Percentiles rank a stretch among this genome's conserved stretches.
Evolutionary conservation across 2,113 vertebrate genomes (phyloP).

Genomic region (Noturus placidus): DNA sequence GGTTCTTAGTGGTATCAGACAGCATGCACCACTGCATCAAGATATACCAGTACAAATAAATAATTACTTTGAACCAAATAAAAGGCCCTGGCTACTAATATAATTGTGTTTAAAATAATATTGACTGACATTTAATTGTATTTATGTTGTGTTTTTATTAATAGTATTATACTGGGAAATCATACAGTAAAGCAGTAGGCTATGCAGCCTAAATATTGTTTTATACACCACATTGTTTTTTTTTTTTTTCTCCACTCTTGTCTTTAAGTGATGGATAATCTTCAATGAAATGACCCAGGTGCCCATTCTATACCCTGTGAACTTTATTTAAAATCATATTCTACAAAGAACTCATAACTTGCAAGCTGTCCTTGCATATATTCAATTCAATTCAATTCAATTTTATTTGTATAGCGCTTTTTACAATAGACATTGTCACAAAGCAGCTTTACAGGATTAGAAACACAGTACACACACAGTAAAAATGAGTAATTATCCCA

Average conservation of each 20-base stretch:
- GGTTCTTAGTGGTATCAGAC: conserved; percentile 74
- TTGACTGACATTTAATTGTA: background rate
- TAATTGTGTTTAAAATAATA: background rate
- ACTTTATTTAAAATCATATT: background rate
- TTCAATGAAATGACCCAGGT: background rate
- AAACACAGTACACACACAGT: too few species aligned
- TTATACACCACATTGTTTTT: background rate
- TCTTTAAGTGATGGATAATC: background rate
- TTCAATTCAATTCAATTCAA: too few species aligned
- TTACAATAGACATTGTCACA: too few species aligned
- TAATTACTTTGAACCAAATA: background rate
- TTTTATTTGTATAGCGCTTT: too few species aligned
- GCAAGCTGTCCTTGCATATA: background rate
- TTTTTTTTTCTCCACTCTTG: background rate
- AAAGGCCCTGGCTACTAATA: background rate
- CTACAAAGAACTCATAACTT: background rate
- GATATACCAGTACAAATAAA: conserved; percentile 73
- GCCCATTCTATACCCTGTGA: background rate
- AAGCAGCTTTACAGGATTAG: too few species aligned
- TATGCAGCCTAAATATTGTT: background rate
- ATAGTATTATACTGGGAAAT: background rate
- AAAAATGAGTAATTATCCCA: too few species aligned
- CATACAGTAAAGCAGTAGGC: background rate
- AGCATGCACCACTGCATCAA: conserved; percentile 83
- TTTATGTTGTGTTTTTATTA: background rate